Percentiles rank a stretch among this genome's conserved stretches.
Conservation (phyloP, 1,140 invertebrate genomes). For the Drosophila eugracilis region DNA sequence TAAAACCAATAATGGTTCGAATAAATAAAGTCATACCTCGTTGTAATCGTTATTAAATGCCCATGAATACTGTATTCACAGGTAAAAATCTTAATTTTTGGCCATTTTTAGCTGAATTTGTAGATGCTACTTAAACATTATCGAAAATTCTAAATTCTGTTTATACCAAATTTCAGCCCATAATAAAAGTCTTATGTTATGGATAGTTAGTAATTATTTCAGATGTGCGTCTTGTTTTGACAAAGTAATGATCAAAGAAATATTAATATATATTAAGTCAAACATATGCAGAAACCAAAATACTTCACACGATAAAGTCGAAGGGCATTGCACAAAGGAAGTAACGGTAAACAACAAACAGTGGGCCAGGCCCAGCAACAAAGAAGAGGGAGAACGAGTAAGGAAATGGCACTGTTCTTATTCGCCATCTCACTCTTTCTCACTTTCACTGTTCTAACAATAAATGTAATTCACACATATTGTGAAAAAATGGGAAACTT, state of each 20-base stretch:
- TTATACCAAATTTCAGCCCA: too few relatives aligned
- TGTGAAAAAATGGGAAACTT: constrained; percentile 49
- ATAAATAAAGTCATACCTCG: too few relatives aligned
- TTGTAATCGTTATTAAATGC: too few relatives aligned
- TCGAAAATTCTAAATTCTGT: too few relatives aligned
- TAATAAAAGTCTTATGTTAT: too few relatives aligned
- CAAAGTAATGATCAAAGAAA: not conserved
- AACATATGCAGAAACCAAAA: not conserved
- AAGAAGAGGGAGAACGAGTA: constrained; percentile 9
- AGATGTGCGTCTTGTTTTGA: too few relatives aligned
- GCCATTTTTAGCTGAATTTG: too few relatives aligned
- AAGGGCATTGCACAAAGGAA: constrained; percentile 48
- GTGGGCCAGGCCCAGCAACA: constrained; percentile 1
- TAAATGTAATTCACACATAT: constrained; percentile 30
- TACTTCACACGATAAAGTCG: constrained; percentile 1
- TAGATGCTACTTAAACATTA: too few relatives aligned
- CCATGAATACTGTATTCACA: too few relatives aligned
- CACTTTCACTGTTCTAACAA: not conserved
- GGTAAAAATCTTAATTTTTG: too few relatives aligned
- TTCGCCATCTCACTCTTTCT: constrained; percentile 7
- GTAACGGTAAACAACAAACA: constrained; percentile 46
- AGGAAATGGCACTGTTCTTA: constrained; percentile 55
- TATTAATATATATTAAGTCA: not conserved
- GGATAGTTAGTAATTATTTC: too few relatives aligned
- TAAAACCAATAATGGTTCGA: too few relatives aligned